phyloP scores from a whole-genome alignment of 2,888 invertebrate genomes.

The Pyrrhosoma nymphula region DNA sequence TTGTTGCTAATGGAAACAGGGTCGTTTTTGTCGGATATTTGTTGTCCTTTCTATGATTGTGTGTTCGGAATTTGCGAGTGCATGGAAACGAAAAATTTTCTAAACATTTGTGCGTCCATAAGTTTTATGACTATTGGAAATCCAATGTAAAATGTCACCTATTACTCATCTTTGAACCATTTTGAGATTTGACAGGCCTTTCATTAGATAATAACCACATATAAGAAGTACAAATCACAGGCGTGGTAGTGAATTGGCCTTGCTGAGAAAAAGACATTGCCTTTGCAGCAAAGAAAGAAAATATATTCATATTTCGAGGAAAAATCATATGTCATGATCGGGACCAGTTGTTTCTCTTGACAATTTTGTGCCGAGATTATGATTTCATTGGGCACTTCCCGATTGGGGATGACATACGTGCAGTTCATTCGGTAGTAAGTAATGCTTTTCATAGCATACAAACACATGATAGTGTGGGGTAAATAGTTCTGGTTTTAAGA shows the following conservation, averaged over 20 bases:
- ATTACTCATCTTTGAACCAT: neutral
- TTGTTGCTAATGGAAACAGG: neutral
- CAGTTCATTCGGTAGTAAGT: neutral
- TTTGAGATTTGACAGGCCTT: neutral
- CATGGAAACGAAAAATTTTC: neutral
- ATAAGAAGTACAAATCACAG: neutral
- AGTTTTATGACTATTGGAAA: neutral
- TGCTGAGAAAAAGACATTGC: neutral
- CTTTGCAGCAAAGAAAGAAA: neutral
- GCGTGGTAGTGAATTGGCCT: neutral
- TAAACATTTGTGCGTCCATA: neutral
- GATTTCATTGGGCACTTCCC: neutral
- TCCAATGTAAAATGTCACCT: too few species aligned
- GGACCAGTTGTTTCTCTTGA: neutral
- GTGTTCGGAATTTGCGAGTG: neutral
- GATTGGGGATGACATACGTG: too few species aligned
- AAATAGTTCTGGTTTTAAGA: neutral
- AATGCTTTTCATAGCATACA: neutral
- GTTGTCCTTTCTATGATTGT: neutral
- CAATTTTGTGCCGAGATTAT: neutral
- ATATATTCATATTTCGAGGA: neutral
- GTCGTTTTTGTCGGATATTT: neutral
- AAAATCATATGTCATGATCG: neutral
- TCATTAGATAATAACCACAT: neutral
- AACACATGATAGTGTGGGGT: neutral